Evolutionary conservation across 2,797 vertebrate species (phyloP).

Genomic region (Potorous gilbertii): DNA sequence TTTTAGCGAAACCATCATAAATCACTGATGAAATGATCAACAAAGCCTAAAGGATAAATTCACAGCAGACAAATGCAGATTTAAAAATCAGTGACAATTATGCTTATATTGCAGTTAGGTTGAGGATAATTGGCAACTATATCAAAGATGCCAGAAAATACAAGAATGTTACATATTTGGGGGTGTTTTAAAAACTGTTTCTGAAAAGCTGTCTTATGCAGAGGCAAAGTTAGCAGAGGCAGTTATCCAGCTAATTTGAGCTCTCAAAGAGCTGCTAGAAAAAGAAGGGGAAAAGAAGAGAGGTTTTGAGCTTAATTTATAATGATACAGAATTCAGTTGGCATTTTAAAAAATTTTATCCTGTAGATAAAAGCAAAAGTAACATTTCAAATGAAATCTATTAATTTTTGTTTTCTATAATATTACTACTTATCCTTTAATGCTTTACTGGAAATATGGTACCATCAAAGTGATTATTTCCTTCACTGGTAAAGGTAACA

Average conservation of each 20-base stretch:
- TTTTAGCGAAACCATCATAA: neutral
- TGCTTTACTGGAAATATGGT: neutral
- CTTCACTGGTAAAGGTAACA: no score
- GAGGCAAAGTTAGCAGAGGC: constrained; percentile 2
- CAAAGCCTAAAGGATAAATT: neutral
- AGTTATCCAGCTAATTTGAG: neutral
- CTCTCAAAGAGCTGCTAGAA: neutral
- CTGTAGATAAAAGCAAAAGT: neutral
- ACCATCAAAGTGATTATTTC: neutral
- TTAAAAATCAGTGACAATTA: constrained; percentile 2
- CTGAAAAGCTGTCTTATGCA: neutral
- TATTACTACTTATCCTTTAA: neutral
- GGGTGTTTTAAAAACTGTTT: neutral
- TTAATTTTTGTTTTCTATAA: no score
- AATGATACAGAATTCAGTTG: neutral
- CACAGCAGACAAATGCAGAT: neutral
- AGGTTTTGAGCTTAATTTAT: neutral
- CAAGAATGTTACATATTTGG: neutral
- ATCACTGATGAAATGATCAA: neutral
- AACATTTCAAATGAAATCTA: neutral
- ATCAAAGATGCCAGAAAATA: neutral
- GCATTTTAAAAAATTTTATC: neutral
- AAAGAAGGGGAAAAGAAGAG: neutral
- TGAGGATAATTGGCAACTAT: neutral
- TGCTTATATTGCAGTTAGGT: neutral